These are phyloP conservation scores for Xanthostigma xanthostigma DNA, from an alignment of 2,888 invertebrate genomes.

Conservation along the genomic window DNA sequence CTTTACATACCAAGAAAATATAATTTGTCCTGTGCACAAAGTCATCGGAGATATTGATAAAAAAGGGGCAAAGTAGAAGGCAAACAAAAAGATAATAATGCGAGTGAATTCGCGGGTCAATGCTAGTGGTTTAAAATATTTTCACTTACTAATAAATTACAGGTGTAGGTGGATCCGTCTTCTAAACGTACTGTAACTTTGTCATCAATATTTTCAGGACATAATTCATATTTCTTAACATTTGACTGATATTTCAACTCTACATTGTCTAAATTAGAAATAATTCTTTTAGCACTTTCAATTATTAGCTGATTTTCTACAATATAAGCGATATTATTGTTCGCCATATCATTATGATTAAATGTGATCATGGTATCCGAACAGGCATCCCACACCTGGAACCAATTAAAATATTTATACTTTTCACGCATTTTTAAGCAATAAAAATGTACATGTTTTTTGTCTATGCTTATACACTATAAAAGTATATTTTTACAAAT, in stretches of 20 bases:
- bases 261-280: slow-evolving; percentile 38
- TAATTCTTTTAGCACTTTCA: slow-evolving; percentile 50
- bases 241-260: slow-evolving; percentile 52
- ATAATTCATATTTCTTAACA: slow-evolving; percentile 47
- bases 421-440: not conserved
- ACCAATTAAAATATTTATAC: slow-evolving; percentile 8
- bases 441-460: not conserved
- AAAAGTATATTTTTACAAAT: not conserved
- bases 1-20: slow-evolving; percentile 3
- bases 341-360: slow-evolving; percentile 51
- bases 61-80: no score
- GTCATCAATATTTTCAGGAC: slow-evolving; percentile 24
- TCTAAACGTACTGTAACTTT: slow-evolving; percentile 38
- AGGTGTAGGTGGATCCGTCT: slow-evolving; percentile 46
- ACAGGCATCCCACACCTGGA: slow-evolving; percentile 83
- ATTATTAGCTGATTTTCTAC: slow-evolving; percentile 87
- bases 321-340: slow-evolving; percentile 70
- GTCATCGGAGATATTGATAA: not conserved
- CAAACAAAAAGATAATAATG: no score
- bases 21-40: not conserved
- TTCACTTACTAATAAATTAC: slow-evolving; percentile 52
- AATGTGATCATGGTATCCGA: slow-evolving; percentile 84
- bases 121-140: no score
- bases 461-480: not conserved
- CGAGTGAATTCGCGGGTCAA: no score